Evolutionary conservation across 2,888 invertebrate species (phyloP).

Genomic region (Cantharis nigra): DNA sequence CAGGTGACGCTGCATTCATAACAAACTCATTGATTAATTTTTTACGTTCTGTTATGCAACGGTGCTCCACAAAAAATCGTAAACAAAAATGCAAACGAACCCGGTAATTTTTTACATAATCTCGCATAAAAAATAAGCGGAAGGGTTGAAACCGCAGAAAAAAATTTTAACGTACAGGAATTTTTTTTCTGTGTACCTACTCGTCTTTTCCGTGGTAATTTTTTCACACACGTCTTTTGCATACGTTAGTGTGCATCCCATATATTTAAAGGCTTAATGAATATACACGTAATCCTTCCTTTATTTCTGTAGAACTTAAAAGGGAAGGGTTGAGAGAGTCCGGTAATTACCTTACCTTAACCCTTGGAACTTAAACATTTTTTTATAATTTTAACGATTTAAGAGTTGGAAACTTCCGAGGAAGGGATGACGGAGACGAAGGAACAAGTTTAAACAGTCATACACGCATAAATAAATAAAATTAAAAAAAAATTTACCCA

Average conservation of each 20-base stretch:
- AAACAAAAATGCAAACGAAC: conserved; percentile 27
- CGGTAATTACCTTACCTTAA: conserved; percentile 38
- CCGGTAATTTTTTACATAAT: conserved; percentile 22
- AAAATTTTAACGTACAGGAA: conserved; percentile 23
- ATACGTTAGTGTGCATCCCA: conserved; percentile 35
- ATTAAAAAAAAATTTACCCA: conserved; percentile 26
- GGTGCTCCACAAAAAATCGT: background rate
- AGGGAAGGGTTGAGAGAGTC: conserved; percentile 33
- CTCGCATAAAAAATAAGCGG: conserved; percentile 20
- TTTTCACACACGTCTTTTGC: conserved; percentile 38
- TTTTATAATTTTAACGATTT: conserved; percentile 17
- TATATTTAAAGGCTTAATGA: conserved; percentile 46
- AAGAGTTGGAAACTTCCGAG: background rate
- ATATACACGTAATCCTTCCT: conserved; percentile 48
- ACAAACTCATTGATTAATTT: background rate
- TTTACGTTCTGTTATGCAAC: background rate
- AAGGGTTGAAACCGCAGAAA: conserved; percentile 30
- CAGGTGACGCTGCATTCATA: background rate
- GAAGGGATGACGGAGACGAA: background rate
- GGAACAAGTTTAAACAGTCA: conserved; percentile 6
- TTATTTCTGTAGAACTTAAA: conserved; percentile 42
- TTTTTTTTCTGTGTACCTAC: conserved; percentile 21
- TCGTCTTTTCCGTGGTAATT: conserved; percentile 27
- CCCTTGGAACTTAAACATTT: background rate
- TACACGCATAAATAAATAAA: conserved; percentile 38